Evolutionary conservation across 2,888 invertebrate species (phyloP).

Genomic region (Napeogenes inachia): DNA sequence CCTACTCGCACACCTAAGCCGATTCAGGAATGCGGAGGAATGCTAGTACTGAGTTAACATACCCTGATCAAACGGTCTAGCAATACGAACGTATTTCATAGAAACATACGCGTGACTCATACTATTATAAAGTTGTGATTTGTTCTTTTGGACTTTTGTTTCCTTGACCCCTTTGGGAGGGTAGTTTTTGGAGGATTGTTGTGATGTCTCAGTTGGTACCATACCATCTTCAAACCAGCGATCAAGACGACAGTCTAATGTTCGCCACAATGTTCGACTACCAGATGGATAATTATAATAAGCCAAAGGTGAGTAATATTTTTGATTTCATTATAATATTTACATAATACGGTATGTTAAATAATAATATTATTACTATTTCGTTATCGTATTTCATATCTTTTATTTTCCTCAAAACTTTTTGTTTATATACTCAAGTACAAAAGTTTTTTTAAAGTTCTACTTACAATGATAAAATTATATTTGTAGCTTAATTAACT

Average conservation of each 20-base stretch:
- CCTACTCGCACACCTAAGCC: no score
- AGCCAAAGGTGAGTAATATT: constrained; percentile 60
- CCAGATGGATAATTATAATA: constrained; percentile 68
- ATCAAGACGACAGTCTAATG: constrained; percentile 76
- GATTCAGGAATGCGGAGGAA: no score
- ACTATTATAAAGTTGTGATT: constrained; percentile 65
- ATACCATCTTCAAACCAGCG: constrained; percentile 66
- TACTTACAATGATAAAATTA: no score
- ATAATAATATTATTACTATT: no score
- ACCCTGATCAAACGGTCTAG: constrained; percentile 74
- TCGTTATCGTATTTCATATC: no score
- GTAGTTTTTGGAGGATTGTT: constrained; percentile 50
- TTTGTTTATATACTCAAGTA: no score
- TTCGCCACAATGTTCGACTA: constrained; percentile 77
- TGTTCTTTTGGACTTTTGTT: constrained; percentile 50
- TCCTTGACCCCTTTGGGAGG: constrained; percentile 45
- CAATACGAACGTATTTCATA: constrained; percentile 59
- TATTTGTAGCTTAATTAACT: no score
- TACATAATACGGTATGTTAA: no score
- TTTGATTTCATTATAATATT: no score
- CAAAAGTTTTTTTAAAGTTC: no score
- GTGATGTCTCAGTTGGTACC: constrained; percentile 81
- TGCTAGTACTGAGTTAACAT: no score
- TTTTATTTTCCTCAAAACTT: no score
- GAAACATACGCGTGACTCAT: constrained; percentile 64